Evolutionary conservation across 2,888 invertebrate genomes (phyloP).

Genomic region (Tiphia femorata): DNA sequence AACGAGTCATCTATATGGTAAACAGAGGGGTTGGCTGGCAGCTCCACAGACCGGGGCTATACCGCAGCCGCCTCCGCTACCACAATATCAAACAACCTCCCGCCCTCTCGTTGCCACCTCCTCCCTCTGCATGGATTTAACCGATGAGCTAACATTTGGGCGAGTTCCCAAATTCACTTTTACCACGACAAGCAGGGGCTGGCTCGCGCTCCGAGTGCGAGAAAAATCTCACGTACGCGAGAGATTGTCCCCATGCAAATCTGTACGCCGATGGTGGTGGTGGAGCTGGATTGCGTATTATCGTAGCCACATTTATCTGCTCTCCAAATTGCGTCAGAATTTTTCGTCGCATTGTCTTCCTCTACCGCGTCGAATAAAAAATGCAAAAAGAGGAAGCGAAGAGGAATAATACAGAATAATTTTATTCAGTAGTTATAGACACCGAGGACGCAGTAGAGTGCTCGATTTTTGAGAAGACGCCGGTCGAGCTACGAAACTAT

Average conservation of each 20-base stretch:
- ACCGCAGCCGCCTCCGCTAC: constrained; percentile 48
- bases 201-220: neutral
- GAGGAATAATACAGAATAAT: no score
- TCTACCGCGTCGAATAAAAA: no score
- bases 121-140: constrained; percentile 46
- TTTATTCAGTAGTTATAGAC: no score
- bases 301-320: no score
- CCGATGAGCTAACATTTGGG: constrained; percentile 54
- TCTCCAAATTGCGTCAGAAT: no score
- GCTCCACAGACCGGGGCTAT: constrained; percentile 51
- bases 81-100: constrained; percentile 52
- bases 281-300: no score
- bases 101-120: constrained; percentile 18
- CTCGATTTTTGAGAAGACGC: no score
- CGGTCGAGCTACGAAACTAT: no score
- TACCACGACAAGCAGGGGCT: constrained; percentile 39
- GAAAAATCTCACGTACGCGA: neutral
- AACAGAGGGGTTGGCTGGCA: constrained; percentile 57
- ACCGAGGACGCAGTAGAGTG: no score
- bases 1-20: constrained; percentile 68
- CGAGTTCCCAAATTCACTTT: constrained; percentile 53
- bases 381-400: no score
- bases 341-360: no score
- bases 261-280: no score
- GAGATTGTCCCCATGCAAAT: neutral